phyloP scores from a whole-genome alignment of 2,113 vertebrate species.

The Carassius carassius region DNA sequence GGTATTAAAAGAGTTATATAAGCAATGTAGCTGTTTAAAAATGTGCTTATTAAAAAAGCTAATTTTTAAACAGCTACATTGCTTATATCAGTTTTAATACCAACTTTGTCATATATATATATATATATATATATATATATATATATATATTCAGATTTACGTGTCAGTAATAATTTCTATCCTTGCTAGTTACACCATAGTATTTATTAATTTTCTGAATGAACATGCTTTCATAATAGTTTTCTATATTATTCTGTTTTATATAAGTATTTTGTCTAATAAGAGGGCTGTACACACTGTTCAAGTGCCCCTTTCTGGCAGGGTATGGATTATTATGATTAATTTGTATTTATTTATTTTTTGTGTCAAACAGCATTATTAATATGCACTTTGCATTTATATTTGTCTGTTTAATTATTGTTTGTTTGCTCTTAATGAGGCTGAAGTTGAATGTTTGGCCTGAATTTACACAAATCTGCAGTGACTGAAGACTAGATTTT shows the following conservation, averaged over 20 bases:
- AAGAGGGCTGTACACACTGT: constrained; percentile 21
- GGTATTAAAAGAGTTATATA: neutral
- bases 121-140: no score
- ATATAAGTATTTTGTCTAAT: neutral
- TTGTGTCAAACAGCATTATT: neutral
- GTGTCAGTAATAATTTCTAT: neutral
- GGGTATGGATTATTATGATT: neutral
- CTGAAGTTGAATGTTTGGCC: neutral
- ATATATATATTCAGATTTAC: neutral
- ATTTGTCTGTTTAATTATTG: neutral
- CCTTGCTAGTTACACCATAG: neutral
- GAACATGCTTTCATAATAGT: neutral
- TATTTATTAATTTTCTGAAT: neutral
- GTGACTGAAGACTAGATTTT: neutral
- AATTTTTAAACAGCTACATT: no score
- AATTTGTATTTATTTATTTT: neutral
- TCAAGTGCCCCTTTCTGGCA: neutral
- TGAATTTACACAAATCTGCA: neutral
- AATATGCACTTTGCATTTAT: constrained; percentile 2
- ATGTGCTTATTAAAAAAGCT: no score
- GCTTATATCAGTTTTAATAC: no score
- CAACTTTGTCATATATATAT: no score
- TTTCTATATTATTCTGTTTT: neutral
- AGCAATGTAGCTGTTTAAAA: neutral
- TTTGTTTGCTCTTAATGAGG: neutral